These are phyloP conservation scores for Epizoanthus fatuus DNA, from an alignment of 92 coral and sea anemone species.

Conservation along the genomic window DNA sequence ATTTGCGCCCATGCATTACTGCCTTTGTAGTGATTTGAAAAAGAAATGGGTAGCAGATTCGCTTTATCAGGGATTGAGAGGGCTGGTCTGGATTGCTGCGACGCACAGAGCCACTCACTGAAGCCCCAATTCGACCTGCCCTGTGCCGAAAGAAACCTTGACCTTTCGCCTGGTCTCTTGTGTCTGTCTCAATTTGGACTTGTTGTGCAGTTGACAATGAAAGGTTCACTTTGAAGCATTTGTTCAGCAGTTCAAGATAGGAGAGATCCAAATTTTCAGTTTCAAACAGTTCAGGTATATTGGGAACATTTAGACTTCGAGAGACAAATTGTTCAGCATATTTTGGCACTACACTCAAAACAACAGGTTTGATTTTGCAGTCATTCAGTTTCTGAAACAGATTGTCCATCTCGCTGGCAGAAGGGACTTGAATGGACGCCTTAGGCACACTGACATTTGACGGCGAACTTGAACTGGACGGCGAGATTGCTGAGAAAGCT, in stretches of 20 bases:
- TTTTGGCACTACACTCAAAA: slow-evolving; percentile 11
- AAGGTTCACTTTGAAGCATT: not conserved
- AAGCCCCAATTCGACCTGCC: slow-evolving; percentile 44
- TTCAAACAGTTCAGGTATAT: slow-evolving; percentile 2
- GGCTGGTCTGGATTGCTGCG: slow-evolving; percentile 44
- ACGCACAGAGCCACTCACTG: slow-evolving; percentile 13
- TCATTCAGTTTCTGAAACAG: slow-evolving; percentile 15
- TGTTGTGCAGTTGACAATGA: slow-evolving; percentile 12
- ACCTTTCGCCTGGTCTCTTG: slow-evolving; percentile 12
- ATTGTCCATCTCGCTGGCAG: slow-evolving; percentile 6
- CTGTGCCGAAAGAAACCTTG: slow-evolving; percentile 33
- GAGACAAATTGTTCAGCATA: slow-evolving; percentile 7
- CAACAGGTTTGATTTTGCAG: slow-evolving; percentile 12
- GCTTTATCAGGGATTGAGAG: slow-evolving; percentile 29
- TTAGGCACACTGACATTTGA: not conserved
- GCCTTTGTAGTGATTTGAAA: slow-evolving; percentile 39
- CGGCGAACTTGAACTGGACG: slow-evolving; percentile 8
- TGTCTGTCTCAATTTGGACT: slow-evolving; percentile 3
- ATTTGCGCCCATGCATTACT: slow-evolving; percentile 29
- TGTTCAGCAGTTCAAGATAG: not conserved
- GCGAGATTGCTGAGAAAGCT: not conserved
- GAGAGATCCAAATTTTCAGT: not conserved
- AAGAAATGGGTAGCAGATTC: slow-evolving; percentile 37
- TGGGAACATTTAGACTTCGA: slow-evolving; percentile 7
- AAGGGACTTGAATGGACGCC: slow-evolving; percentile 1